Percentiles rank a stretch among this genome's conserved stretches.
phyloP scores from a whole-genome alignment of 2,113 vertebrate genomes.

The Porphyrio hochstetteri region DNA sequence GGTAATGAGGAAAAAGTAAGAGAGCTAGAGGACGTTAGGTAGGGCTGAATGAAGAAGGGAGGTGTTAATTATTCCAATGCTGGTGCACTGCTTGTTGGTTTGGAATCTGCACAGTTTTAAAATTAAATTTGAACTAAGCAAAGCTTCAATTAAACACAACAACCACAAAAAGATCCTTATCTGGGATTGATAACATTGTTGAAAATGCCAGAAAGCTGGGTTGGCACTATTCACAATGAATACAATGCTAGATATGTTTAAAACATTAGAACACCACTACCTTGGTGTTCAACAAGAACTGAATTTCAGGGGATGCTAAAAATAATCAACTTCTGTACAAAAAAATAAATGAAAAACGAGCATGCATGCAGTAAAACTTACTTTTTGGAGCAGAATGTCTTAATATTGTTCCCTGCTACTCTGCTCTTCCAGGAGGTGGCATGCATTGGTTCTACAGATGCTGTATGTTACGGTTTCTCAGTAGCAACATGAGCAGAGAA shows the following conservation, averaged over 20 bases:
- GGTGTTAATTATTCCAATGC: background rate
- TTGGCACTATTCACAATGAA: background rate
- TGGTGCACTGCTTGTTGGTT: background rate
- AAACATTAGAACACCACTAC: background rate
- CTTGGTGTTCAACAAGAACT: background rate
- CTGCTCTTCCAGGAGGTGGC: background rate
- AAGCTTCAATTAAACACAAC: background rate
- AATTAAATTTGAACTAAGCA: background rate
- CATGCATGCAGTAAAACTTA: background rate
- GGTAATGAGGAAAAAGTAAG: background rate
- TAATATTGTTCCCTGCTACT: constrained; percentile 6
- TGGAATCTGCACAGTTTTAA: background rate
- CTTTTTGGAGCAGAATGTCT: background rate
- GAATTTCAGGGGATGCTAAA: background rate
- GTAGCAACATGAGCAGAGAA: background rate
- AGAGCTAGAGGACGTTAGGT: background rate
- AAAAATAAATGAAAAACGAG: background rate
- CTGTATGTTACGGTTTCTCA: background rate
- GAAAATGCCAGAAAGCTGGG: background rate
- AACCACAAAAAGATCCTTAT: background rate
- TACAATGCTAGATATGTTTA: background rate
- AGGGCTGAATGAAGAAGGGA: background rate
- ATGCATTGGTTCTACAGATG: background rate
- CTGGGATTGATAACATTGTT: background rate
- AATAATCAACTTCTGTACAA: constrained; percentile 6